A percentile compares a stretch with the other conserved stretches of the same genome.
These are phyloP conservation scores for Menidia beryllina DNA, from an alignment of 2,113 vertebrate species.

Conservation along the genomic window DNA sequence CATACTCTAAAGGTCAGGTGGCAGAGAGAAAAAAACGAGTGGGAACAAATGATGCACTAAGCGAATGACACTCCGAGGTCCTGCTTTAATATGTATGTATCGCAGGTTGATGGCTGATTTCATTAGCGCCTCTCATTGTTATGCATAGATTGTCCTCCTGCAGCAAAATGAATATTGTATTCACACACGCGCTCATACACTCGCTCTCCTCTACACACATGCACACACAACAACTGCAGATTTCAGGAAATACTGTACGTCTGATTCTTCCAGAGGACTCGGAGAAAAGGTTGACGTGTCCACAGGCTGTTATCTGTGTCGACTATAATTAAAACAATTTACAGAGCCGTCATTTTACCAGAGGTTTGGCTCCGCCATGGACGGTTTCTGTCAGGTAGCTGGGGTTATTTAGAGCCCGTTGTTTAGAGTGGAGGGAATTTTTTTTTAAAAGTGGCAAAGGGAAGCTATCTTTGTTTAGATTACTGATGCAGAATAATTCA, in stretches of 20 bases:
- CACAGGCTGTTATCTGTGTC: conserved; percentile 72
- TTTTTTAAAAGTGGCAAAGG: conserved; percentile 43
- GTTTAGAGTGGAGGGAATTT: conserved; percentile 58
- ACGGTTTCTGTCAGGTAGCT: conserved; percentile 69
- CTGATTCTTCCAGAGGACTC: conserved; percentile 73
- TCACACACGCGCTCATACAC: conserved; percentile 83
- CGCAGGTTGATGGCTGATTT: conserved; percentile 99
- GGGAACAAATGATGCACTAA: conserved; percentile 95
- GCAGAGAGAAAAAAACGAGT: conserved; percentile 78
- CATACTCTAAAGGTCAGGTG: conserved; percentile 82
- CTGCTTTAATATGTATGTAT: conserved; percentile 98
- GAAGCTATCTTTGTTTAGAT: conserved; percentile 54
- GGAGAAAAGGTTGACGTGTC: conserved; percentile 76
- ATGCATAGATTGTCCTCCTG: conserved; percentile 99
- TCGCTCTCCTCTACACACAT: conserved; percentile 25
- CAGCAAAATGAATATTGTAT: conserved; percentile 99
- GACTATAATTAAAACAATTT: conserved; percentile 79
- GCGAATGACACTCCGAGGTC: conserved; percentile 93
- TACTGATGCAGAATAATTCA: conserved; percentile 41
- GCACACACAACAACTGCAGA: conserved; percentile 76
- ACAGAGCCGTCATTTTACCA: conserved; percentile 70
- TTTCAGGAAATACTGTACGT: conserved; percentile 79
- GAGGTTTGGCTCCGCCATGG: conserved; percentile 55
- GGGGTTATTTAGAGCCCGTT: conserved; percentile 63
- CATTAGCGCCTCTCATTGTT: conserved; percentile 99